These are phyloP conservation scores for Pangasius mekongensis DNA, from an alignment of 2,797 vertebrate species.

Conservation along the genomic window DNA sequence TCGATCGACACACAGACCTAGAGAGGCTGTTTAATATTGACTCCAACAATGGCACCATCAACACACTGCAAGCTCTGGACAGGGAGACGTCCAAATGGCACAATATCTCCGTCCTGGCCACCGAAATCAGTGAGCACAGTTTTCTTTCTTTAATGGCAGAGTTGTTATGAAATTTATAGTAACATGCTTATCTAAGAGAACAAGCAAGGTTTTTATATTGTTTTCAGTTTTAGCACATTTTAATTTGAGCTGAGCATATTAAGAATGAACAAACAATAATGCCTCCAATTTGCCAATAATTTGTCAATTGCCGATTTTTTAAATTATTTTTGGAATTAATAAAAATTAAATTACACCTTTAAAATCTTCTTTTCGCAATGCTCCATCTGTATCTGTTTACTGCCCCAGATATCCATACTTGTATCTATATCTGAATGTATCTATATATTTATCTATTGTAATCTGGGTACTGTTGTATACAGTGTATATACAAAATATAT, in stretches of 20 bases:
- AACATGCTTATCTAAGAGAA: neutral
- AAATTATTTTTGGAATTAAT: no score
- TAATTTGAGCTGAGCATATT: neutral
- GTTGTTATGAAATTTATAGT: constrained; percentile 21
- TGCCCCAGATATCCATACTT: neutral
- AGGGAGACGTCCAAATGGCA: constrained; percentile 94
- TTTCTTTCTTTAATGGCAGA: neutral
- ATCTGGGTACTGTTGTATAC: neutral
- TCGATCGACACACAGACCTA: constrained; percentile 90
- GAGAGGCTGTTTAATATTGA: constrained; percentile 92
- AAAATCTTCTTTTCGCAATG: neutral
- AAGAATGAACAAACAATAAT: neutral
- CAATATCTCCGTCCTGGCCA: constrained; percentile 92
- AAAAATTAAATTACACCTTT: neutral
- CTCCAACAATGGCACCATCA: constrained; percentile 92
- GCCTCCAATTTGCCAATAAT: neutral
- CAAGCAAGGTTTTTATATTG: neutral
- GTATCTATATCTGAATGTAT: no score
- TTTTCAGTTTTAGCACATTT: neutral
- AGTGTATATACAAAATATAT: no score
- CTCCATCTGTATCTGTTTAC: neutral
- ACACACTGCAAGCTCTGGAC: constrained; percentile 88
- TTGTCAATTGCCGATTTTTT: neutral
- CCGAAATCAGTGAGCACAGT: constrained; percentile 87
- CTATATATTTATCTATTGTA: neutral